A percentile compares a stretch with the other conserved stretches of the same genome.
These are phyloP conservation scores for Australoheros facetus DNA, from an alignment of 2,797 vertebrate species.

Conservation along the genomic window DNA sequence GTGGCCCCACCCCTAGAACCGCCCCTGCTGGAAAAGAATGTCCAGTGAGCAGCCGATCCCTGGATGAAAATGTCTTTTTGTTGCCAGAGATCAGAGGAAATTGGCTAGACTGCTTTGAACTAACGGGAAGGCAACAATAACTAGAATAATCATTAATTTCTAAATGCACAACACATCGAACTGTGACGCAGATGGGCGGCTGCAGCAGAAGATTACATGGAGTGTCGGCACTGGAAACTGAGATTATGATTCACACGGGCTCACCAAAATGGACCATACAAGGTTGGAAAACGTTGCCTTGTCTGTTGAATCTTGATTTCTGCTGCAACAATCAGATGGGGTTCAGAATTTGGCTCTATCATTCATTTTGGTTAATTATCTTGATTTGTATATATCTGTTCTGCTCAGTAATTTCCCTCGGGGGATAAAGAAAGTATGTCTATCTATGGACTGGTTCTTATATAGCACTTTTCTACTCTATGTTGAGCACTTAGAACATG, in stretches of 20 bases:
- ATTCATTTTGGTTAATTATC: not conserved
- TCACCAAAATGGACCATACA: not conserved
- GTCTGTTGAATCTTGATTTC: not conserved
- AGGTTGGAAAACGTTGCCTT: not conserved
- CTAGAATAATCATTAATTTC: not conserved
- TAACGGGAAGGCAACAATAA: not conserved
- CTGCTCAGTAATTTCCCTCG: too few relatives aligned
- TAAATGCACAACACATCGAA: not conserved
- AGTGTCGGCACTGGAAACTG: not conserved
- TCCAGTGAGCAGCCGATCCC: not conserved
- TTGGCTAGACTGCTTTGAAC: not conserved
- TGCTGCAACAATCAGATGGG: not conserved
- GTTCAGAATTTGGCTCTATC: not conserved
- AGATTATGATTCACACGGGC: not conserved
- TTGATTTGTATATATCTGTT: too few relatives aligned
- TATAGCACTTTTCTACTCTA: too few relatives aligned
- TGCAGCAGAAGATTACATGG: not conserved
- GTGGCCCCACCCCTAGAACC: too few relatives aligned
- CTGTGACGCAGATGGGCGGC: not conserved
- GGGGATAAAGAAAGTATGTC: too few relatives aligned
- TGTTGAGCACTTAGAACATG: too few relatives aligned
- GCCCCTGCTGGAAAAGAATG: too few relatives aligned
- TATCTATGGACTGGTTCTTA: too few relatives aligned
- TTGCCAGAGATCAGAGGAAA: not conserved
- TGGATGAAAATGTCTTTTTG: not conserved